phyloP scores from a whole-genome alignment of 2,113 vertebrate genomes.

The Microtus oregoni region DNA sequence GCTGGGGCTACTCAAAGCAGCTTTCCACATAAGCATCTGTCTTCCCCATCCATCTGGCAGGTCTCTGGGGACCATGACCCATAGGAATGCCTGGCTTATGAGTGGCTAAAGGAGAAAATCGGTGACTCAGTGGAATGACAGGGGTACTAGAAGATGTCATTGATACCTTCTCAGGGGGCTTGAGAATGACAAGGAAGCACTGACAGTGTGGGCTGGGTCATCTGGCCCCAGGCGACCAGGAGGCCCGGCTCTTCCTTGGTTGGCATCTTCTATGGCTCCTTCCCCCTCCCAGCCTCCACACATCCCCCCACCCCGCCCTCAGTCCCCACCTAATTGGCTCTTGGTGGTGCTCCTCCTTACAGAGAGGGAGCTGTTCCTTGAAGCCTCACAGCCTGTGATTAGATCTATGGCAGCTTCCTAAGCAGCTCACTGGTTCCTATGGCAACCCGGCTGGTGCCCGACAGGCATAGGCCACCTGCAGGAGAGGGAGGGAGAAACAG shows the following conservation, averaged over 20 bases:
- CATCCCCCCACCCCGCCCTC: too few species aligned
- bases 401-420: constrained; percentile 82
- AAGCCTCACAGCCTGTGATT: constrained; percentile 73
- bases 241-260: neutral
- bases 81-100: neutral
- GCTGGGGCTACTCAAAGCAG: neutral
- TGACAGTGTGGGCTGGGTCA: neutral
- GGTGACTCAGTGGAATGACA: neutral
- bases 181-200: neutral
- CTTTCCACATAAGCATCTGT: neutral
- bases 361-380: constrained; percentile 77
- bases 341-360: constrained; percentile 44
- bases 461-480: constrained; percentile 75
- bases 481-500: neutral
- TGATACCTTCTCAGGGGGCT: neutral
- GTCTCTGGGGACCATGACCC: neutral
- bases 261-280: neutral
- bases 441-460: constrained; percentile 69
- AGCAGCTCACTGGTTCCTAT: constrained; percentile 76
- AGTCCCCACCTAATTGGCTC: constrained; percentile 46
- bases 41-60: neutral
- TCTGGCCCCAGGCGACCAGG: neutral
- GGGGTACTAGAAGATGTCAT: neutral
- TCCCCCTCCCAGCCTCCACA: neutral
- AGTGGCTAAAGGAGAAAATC: neutral